Evolutionary conservation across 2,888 invertebrate species (phyloP).

Genomic region (Epistrophe eligans): DNA sequence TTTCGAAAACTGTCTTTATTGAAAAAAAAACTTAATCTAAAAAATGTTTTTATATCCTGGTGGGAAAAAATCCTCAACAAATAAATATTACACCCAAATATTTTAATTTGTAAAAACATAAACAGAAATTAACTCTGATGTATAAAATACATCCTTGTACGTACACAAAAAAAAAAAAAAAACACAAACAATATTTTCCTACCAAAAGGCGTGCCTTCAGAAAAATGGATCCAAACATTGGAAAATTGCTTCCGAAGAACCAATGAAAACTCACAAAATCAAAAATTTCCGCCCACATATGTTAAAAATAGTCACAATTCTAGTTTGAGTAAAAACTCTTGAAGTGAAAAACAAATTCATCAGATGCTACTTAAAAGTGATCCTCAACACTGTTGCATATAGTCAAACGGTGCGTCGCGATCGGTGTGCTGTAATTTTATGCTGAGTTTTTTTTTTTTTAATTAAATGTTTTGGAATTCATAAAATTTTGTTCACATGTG

Average conservation of each 20-base stretch:
- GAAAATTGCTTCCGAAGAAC: constrained; percentile 40
- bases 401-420: constrained; percentile 1
- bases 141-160: no score
- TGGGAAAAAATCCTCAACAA: not conserved
- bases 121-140: not conserved
- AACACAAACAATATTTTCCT: constrained; percentile 20
- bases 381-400: constrained; percentile 46
- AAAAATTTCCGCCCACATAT: constrained; percentile 80
- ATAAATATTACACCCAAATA: not conserved
- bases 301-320: constrained; percentile 82
- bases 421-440: constrained; percentile 21
- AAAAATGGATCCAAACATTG: constrained; percentile 40
- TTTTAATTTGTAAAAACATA: not conserved
- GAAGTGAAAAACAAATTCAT: constrained; percentile 72
- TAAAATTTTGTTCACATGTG: not conserved
- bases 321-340: constrained; percentile 69
- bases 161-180: not conserved
- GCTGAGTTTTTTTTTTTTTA: not conserved
- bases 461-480: constrained; percentile 3
- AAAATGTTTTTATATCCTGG: not conserved
- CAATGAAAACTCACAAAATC: constrained; percentile 49
- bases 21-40: not conserved
- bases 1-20: no score
- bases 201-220: constrained; percentile 51
- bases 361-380: constrained; percentile 76